Evolutionary conservation across 2,888 invertebrate genomes (phyloP).

Genomic region (Synergus umbraculus): DNA sequence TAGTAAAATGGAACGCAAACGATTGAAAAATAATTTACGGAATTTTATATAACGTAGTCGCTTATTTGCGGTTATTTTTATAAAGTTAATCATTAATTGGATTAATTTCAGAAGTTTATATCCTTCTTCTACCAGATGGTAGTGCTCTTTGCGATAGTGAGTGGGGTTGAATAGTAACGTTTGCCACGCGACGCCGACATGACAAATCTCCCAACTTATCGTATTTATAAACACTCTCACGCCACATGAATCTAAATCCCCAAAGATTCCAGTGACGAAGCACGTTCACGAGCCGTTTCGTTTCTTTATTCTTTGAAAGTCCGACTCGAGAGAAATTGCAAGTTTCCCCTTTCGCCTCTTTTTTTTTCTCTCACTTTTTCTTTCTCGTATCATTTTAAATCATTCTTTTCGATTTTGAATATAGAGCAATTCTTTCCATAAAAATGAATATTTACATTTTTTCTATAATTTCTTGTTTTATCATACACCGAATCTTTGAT

Average conservation of each 20-base stretch:
- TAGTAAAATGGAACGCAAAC: not conserved
- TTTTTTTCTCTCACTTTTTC: not conserved
- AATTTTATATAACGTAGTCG: not conserved
- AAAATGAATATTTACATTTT: not conserved
- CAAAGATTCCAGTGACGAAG: conserved; percentile 64
- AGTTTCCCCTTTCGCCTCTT: conserved; percentile 18
- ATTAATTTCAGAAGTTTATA: not conserved
- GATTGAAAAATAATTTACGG: too few species aligned
- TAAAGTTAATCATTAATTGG: not conserved
- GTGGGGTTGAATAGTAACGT: conserved; percentile 47
- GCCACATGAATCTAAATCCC: conserved; percentile 73
- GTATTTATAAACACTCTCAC: conserved; percentile 76
- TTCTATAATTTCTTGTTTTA: not conserved
- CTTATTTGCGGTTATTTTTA: not conserved
- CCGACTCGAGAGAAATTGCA: conserved; percentile 4
- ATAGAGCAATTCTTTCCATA: not conserved
- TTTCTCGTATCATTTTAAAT: not conserved
- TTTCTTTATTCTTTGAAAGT: conserved; percentile 44
- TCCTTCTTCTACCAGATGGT: not conserved
- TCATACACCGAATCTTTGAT: conserved; percentile 13
- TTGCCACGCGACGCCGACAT: conserved; percentile 65
- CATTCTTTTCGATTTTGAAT: not conserved
- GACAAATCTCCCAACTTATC: conserved; percentile 74
- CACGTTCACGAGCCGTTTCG: conserved; percentile 52
- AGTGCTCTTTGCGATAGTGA: conserved; percentile 10